phyloP scores from a whole-genome alignment of 2,113 vertebrate species.

The Boulengeromyrus knoepffleri region DNA sequence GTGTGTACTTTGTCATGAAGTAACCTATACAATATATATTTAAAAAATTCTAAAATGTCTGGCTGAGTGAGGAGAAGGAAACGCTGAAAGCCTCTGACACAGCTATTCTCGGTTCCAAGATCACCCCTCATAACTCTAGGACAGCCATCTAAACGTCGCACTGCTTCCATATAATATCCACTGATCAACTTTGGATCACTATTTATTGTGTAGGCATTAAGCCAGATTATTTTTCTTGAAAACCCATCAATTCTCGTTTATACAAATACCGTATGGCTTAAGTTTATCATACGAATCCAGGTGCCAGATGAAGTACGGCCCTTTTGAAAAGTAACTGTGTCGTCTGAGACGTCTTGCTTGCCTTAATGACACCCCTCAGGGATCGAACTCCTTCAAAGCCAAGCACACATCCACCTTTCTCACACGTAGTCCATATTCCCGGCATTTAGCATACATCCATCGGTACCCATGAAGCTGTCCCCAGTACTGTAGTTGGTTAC shows the following conservation, averaged over 20 bases:
- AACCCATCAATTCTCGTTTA: conserved; percentile 26
- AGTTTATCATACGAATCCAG: conserved; percentile 4
- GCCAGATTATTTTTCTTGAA: conserved; percentile 22
- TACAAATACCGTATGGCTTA: conserved; percentile 13
- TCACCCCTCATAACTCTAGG: too few relatives aligned
- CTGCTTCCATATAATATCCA: conserved; percentile 23
- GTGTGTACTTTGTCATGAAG: too few relatives aligned
- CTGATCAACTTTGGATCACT: conserved; percentile 24
- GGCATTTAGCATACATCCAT: conserved; percentile 24
- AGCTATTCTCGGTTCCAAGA: too few relatives aligned
- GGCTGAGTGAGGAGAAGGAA: too few relatives aligned
- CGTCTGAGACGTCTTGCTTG: conserved; percentile 11
- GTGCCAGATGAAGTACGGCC: conserved; percentile 21
- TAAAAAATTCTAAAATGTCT: too few relatives aligned
- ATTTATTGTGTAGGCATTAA: conserved; percentile 27
- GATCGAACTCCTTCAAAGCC: conserved; percentile 17
- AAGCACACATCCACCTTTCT: conserved; percentile 26
- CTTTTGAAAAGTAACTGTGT: conserved; percentile 1
- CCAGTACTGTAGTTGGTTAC: conserved; percentile 1
- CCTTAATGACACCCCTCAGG: conserved; percentile 1
- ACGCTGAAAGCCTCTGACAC: too few relatives aligned
- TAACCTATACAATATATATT: too few relatives aligned
- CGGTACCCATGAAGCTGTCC: conserved; percentile 23
- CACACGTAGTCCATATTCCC: conserved; percentile 12
- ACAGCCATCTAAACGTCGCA: conserved; percentile 18